Evolutionary conservation across 2,888 invertebrate genomes (phyloP).

Genomic region (Drepanosiphum platanoidis): DNA sequence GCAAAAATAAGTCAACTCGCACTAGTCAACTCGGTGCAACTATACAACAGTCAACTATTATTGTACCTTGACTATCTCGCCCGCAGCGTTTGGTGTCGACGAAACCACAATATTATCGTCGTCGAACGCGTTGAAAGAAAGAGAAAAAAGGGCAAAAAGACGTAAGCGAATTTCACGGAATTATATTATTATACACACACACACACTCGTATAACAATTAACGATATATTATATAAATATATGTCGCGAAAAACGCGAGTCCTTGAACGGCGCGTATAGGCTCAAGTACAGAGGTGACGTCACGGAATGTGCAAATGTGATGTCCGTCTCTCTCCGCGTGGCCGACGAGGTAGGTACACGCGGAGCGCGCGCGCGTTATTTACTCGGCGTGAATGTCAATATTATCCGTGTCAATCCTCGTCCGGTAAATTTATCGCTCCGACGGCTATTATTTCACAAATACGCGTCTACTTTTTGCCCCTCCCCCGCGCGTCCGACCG

Average conservation of each 20-base stretch:
- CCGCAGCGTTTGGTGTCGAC: too few relatives aligned
- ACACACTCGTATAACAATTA: background rate
- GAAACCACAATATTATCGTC: background rate
- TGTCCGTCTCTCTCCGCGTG: background rate
- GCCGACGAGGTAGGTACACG: background rate
- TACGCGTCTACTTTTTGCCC: background rate
- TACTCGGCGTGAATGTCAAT: conserved; percentile 38
- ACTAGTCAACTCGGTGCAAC: too few relatives aligned
- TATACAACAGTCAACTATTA: too few relatives aligned
- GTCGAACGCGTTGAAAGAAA: background rate
- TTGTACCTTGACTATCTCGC: too few relatives aligned
- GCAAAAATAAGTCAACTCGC: too few relatives aligned
- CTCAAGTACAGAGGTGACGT: conserved; percentile 4
- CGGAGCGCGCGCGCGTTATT: too few relatives aligned
- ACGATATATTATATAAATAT: too few relatives aligned
- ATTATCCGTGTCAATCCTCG: conserved; percentile 39
- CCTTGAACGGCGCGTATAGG: conserved; percentile 5
- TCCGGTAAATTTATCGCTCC: background rate
- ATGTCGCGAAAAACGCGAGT: background rate
- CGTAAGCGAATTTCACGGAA: background rate
- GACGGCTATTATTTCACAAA: conserved; percentile 10
- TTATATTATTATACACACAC: background rate
- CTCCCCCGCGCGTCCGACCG: background rate
- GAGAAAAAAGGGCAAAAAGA: background rate
- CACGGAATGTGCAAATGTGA: conserved; percentile 25